Conservation (phyloP, 2,113 vertebrate genomes). For the Muntiacus muntjak region DNA sequence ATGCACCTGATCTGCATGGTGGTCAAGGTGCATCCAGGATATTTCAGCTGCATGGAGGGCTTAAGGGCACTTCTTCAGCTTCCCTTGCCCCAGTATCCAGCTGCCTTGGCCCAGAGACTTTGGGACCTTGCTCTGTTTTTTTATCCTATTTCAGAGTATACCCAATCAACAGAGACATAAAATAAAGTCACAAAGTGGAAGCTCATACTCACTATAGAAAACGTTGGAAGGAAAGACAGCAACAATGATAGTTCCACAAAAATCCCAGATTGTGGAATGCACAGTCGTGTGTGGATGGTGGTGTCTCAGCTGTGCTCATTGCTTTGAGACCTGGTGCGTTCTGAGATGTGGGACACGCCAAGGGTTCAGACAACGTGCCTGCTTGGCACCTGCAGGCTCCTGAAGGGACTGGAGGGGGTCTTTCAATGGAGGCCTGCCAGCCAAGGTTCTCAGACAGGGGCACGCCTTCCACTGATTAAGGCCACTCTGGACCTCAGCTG, state of each 20-base stretch:
- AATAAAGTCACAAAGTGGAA: neutral
- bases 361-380: neutral
- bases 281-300: neutral
- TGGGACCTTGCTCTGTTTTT: neutral
- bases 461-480: neutral
- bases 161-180: neutral
- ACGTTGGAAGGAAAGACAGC: neutral
- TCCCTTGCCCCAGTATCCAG: neutral
- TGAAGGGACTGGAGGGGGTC: neutral
- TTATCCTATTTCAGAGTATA: neutral
- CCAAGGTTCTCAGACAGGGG: neutral
- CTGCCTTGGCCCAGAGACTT: neutral
- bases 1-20: accelerated
- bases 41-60: neutral
- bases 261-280: neutral
- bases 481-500: neutral
- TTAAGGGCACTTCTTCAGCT: neutral
- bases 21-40: neutral
- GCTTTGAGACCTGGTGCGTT: neutral
- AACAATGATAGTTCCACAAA: neutral
- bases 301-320: neutral
- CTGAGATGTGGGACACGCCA: neutral
- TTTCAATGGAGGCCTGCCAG: neutral
- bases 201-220: neutral
- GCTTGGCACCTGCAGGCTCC: neutral